phyloP scores from a whole-genome alignment of 1,140 invertebrate genomes.

The Drosophila rhopaloa region DNA sequence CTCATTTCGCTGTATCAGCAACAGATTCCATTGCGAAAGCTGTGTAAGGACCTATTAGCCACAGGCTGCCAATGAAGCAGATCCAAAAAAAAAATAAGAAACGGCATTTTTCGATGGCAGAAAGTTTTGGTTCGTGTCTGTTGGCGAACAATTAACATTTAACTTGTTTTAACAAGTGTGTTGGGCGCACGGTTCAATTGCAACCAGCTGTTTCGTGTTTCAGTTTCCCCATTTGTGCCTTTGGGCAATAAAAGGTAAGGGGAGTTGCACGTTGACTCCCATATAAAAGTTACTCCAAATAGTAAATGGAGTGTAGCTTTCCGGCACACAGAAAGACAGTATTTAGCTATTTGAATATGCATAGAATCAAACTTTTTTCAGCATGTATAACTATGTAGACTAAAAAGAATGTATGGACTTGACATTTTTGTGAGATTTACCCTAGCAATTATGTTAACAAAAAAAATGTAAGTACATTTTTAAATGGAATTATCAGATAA shows the following conservation, averaged over 20 bases:
- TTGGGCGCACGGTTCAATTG: constrained; percentile 30
- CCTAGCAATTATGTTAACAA: background rate
- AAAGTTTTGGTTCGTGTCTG: constrained; percentile 66
- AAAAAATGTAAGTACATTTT: too few species aligned
- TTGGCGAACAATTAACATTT: constrained; percentile 72
- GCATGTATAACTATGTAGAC: background rate
- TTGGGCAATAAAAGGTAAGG: constrained; percentile 7
- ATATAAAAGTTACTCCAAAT: constrained; percentile 20
- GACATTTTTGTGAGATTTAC: background rate
- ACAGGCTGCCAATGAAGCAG: constrained; percentile 39
- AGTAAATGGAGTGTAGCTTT: constrained; percentile 7
- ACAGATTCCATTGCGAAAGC: constrained; percentile 20
- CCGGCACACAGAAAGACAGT: background rate
- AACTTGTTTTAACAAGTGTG: constrained; percentile 60
- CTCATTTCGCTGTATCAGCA: constrained; percentile 50
- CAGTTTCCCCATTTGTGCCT: constrained; percentile 12
- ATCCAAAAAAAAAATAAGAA: background rate
- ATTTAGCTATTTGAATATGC: background rate
- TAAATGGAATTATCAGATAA: too few species aligned
- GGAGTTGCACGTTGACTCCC: background rate
- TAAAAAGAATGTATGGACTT: background rate
- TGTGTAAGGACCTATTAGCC: constrained; percentile 7
- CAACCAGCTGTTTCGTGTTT: constrained; percentile 28
- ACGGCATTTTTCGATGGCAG: constrained; percentile 23
- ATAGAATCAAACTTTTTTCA: background rate